phyloP scores from a whole-genome alignment of 2,888 invertebrate genomes.

The Hypena proboscidalis region DNA sequence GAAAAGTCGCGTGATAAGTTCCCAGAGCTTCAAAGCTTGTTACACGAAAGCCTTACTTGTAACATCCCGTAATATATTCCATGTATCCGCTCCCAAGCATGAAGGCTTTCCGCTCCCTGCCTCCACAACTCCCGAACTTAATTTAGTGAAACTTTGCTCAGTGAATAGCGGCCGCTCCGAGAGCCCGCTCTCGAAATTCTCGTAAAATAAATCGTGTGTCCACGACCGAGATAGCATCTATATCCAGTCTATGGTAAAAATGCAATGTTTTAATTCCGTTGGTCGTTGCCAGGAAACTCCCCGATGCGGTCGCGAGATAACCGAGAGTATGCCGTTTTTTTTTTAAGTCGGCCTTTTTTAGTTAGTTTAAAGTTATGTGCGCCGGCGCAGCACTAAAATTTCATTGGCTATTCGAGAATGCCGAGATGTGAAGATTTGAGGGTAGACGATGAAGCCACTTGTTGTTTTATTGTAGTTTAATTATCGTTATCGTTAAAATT shows the following conservation, averaged over 20 bases:
- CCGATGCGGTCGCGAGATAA: slow-evolving; percentile 58
- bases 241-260: slow-evolving; percentile 58
- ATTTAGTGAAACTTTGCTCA: slow-evolving; percentile 24
- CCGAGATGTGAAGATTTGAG: slow-evolving; percentile 50
- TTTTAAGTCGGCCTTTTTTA: slow-evolving; percentile 50
- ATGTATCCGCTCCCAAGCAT: slow-evolving; percentile 15
- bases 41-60: neutral
- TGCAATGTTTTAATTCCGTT: slow-evolving; percentile 80
- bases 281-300: slow-evolving; percentile 58
- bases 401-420: slow-evolving; percentile 59
- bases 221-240: slow-evolving; percentile 55
- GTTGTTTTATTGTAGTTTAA: slow-evolving; percentile 35
- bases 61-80: slow-evolving; percentile 19
- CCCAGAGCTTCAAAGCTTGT: too few relatives aligned
- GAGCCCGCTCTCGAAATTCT: slow-evolving; percentile 24
- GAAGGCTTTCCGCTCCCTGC: slow-evolving; percentile 29
- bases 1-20: too few relatives aligned
- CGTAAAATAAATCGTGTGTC: slow-evolving; percentile 61
- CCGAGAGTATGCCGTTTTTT: slow-evolving; percentile 48
- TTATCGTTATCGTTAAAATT: slow-evolving; percentile 29
- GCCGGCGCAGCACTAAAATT: slow-evolving; percentile 61
- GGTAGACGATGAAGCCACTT: slow-evolving; percentile 60
- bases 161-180: slow-evolving; percentile 12
- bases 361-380: slow-evolving; percentile 58
- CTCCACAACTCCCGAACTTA: slow-evolving; percentile 11